A percentile compares a stretch with the other conserved stretches of the same genome.
Conservation (phyloP, 2,888 invertebrate genomes). For the Epinotia bilunana region DNA sequence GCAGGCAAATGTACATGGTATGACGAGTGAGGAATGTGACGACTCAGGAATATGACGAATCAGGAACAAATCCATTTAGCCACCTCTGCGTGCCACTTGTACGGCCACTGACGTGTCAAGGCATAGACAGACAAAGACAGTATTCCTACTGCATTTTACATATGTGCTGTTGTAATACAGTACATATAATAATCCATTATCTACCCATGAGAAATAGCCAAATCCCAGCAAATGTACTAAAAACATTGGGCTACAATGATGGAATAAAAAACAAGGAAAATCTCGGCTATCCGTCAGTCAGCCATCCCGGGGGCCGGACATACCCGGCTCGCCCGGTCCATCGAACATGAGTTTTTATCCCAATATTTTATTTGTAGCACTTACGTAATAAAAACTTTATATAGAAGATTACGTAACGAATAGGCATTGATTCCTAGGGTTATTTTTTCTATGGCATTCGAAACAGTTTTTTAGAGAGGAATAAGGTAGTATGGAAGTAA, state of each 20-base stretch:
- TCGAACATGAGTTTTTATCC: conserved; percentile 1
- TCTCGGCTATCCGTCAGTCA: background rate
- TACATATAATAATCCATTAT: background rate
- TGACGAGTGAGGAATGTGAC: too few relatives aligned
- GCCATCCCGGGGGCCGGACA: background rate
- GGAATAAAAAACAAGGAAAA: background rate
- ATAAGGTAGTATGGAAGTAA: too few relatives aligned
- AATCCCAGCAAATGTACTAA: background rate
- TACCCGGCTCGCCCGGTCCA: background rate
- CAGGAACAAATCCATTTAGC: too few relatives aligned
- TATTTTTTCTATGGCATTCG: too few relatives aligned
- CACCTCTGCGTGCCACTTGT: too few relatives aligned
- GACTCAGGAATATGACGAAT: too few relatives aligned
- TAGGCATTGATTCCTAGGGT: too few relatives aligned
- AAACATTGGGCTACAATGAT: conserved; percentile 1
- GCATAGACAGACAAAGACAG: too few relatives aligned
- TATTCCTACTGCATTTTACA: too few relatives aligned
- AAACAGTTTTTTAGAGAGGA: too few relatives aligned
- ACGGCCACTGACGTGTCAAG: too few relatives aligned
- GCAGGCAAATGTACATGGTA: too few relatives aligned
- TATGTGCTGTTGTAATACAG: background rate
- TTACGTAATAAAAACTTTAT: background rate
- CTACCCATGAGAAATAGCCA: background rate
- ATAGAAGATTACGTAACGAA: background rate
- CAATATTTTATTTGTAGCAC: conserved; percentile 4